These are phyloP conservation scores for Lytechinus pictus DNA, from an alignment of 35 echinoderm and acorn worm genomes.

Conservation along the genomic window DNA sequence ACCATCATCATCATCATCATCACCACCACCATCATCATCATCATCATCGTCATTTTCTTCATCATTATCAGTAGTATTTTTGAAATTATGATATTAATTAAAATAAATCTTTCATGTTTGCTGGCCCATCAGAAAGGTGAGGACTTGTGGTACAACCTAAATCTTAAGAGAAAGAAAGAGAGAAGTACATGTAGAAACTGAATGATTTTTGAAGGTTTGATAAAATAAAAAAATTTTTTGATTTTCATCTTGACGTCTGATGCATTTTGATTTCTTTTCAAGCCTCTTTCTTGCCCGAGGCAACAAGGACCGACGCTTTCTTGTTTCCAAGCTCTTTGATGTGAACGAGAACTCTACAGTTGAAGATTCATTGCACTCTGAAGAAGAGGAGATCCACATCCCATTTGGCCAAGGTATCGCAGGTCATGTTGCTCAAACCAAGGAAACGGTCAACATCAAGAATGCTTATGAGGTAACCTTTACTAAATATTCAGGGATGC, in stretches of 20 bases:
- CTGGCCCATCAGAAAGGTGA: too few relatives aligned
- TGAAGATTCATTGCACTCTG: slow-evolving; percentile 83
- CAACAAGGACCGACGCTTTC: slow-evolving; percentile 72
- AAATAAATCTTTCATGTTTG: too few relatives aligned
- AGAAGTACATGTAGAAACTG: too few relatives aligned
- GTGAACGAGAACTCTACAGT: slow-evolving; percentile 96
- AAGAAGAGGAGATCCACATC: slow-evolving; percentile 85
- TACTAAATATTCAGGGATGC: neutral
- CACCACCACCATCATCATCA: too few relatives aligned
- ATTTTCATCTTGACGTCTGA: neutral
- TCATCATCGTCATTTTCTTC: too few relatives aligned
- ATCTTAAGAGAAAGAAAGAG: too few relatives aligned
- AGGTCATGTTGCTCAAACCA: slow-evolving; percentile 89
- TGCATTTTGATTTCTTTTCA: slow-evolving; percentile 28
- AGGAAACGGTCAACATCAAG: slow-evolving; percentile 98
- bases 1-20: too few relatives aligned
- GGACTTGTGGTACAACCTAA: too few relatives aligned
- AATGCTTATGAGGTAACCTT: slow-evolving; percentile 99
- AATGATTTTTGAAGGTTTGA: too few relatives aligned
- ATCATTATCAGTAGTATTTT: too few relatives aligned
- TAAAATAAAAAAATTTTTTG: neutral
- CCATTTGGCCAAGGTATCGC: slow-evolving; percentile 95
- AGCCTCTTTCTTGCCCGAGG: slow-evolving; percentile 93
- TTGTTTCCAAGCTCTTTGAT: slow-evolving; percentile 96
- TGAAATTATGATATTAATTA: too few relatives aligned